Evolutionary conservation across 2,797 vertebrate genomes (phyloP), one percentile per base, ranked within the genome.

Genomic region (Pitangus sulphuratus): DNA sequence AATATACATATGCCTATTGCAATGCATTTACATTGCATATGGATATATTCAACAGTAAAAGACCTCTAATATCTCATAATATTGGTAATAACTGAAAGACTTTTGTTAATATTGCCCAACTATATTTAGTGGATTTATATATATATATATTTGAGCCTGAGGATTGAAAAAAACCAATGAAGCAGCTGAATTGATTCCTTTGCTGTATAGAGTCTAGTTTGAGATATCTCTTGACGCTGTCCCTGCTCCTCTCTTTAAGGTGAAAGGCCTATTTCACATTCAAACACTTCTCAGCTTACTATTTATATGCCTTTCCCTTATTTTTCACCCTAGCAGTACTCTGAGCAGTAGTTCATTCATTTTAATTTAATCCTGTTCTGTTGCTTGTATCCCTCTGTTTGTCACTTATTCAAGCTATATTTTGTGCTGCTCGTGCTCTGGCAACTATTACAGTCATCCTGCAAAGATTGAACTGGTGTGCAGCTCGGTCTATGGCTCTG

Each of bases 291-390:
- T 77, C 42, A 81, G 39, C 19, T 78, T 71, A 61, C 39, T 80
- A 9, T 51, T 90, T 65, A 44, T 45, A 53, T 0, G 4, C 30
- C 11, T 68, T 80, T 57, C 61, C 53, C 50, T 71, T 87, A 25
- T 75, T 95, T 89, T 85, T 85, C 54, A 85, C 56, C 44, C 16
- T 48, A 74, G 25, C 44, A 62, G 53, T 81, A 78, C 57, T 75
- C 83, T 1, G 5, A 81, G 42, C 61, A 53, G 50, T 57, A 81
- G 64, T 93, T 85, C 8, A 37, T 95, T 87, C 14, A 66, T 87
- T 92, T 87, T 77, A 62, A 91, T 87, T 89, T 83, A 77, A 89
- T 70, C 78, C 37, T 45, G 7, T 64, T 77, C 68, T 93, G 5
- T 70, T 77, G 31, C 39, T 93, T 80, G 33, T 40, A 8, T 48